A percentile compares a stretch with the other conserved stretches of the same genome.
Evolutionary conservation across 2,888 invertebrate genomes (phyloP).

Genomic region (Synanthedon formicaeformis): DNA sequence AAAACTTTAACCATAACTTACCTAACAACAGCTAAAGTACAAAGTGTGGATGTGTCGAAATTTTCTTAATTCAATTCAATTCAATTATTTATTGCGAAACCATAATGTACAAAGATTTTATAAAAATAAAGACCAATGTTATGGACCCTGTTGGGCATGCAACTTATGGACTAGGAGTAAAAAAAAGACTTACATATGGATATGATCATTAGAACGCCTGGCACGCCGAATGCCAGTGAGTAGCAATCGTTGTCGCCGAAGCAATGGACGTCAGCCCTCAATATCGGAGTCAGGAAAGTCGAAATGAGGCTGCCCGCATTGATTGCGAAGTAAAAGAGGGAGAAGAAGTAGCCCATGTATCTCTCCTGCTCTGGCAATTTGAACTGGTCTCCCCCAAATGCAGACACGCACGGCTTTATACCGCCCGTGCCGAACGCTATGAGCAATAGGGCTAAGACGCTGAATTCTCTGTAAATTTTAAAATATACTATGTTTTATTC

Average conservation of each 20-base stretch:
- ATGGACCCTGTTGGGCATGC: too few relatives aligned
- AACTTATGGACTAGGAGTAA: too few relatives aligned
- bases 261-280: constrained; percentile 83
- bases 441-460: constrained; percentile 76
- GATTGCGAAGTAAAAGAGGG: constrained; percentile 93
- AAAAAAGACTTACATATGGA: constrained; percentile 75
- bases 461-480: constrained; percentile 64
- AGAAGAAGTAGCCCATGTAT: constrained; percentile 88
- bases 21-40: too few relatives aligned
- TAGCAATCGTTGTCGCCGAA: constrained; percentile 83
- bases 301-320: constrained; percentile 92
- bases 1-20: too few relatives aligned
- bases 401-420: constrained; percentile 95
- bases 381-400: constrained; percentile 97
- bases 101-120: too few relatives aligned
- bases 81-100: too few relatives aligned
- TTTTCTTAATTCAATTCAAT: background rate
- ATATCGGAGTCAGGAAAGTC: constrained; percentile 87
- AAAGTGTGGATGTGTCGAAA: too few relatives aligned
- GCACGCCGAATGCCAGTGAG: constrained; percentile 90
- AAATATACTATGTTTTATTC: background rate
- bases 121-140: too few relatives aligned
- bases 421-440: constrained; percentile 94
- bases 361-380: constrained; percentile 81
- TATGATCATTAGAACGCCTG: constrained; percentile 85